Evolutionary conservation across 1,140 invertebrate species (phyloP), one percentile per base, ranked within the genome.

Genomic region (Augochlora pura): DNA sequence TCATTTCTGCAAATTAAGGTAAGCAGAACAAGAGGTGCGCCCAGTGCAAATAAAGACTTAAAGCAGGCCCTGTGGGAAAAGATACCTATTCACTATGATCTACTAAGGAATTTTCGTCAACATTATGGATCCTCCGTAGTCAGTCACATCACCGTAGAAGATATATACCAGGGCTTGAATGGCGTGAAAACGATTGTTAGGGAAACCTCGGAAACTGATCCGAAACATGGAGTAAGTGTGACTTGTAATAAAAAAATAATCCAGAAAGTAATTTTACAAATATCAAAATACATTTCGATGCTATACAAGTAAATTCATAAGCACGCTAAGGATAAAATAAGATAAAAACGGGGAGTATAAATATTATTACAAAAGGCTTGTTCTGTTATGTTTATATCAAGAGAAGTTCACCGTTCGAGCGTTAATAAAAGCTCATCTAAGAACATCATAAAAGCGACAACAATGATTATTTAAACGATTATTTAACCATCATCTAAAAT

Each of bases 11-110:
- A 32, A 64, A 64, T 66, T 42, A 80, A 91, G 88, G 70, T 88
- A n/a, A 90, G 86, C 68, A 88, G 66, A 60, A 90, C 86, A 32
- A 85, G 84, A 32, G 89, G 88, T 0, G 52, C 39, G 0, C 88
- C 89, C 1, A 91, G 89, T 65, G 86, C 82, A 0, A 90, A 88
- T 42, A 85, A 59, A 23, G 76, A 90, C 64, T 77, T 90, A n/a
- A 91, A 91, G 62, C 90, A 91, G 67, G 90, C 88, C 12, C 70
- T 91, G 0, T 83, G 85, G 57, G 90, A 91, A 54, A 91, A 91
- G 42, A 91, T 91, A 27, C 88, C 89, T 0, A 6, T 91, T 5
- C 86, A 91, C 27, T 85, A 91, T 23, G 90, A 91, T 63, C 82
- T 88, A 0, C 25, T 91, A 10, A 74, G 89, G 39, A 90, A 88